Conservation (phyloP, 2,888 invertebrate genomes). For the Drosophila pseudotalamancana region DNA sequence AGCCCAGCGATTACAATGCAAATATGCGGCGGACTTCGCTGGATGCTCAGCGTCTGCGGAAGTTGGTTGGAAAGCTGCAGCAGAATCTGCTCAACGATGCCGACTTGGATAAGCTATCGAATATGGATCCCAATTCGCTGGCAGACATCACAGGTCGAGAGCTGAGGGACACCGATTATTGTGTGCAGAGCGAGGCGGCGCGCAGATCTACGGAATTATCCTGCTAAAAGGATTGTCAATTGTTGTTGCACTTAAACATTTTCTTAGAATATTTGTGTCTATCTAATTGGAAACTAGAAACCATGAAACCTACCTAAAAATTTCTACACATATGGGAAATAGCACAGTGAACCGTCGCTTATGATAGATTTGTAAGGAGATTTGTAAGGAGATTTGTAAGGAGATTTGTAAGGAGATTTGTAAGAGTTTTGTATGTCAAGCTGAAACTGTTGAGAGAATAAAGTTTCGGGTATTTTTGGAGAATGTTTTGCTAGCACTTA, state of each 20-base stretch:
- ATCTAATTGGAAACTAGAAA: conserved; percentile 4
- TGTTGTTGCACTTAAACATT: neutral
- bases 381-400: conserved; percentile 73
- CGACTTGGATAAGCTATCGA: conserved; percentile 92
- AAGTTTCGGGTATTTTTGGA: conserved; percentile 64
- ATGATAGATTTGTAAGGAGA: conserved; percentile 69
- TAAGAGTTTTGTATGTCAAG: conserved; percentile 62
- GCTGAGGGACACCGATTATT: conserved; percentile 86
- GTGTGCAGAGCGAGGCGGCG: conserved; percentile 91
- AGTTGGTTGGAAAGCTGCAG: conserved; percentile 89
- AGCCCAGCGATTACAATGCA: conserved; percentile 72
- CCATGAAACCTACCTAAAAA: conserved; percentile 36
- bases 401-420: conserved; percentile 70
- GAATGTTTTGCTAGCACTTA: conserved; percentile 62
- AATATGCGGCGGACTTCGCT: conserved; percentile 63
- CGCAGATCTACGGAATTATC: conserved; percentile 92
- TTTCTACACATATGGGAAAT: conserved; percentile 6
- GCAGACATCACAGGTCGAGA: conserved; percentile 89
- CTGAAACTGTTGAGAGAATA: conserved; percentile 25
- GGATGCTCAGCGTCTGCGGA: conserved; percentile 86
- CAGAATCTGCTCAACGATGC: conserved; percentile 92
- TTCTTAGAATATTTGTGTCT: conserved; percentile 14
- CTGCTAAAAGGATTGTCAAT: conserved; percentile 81
- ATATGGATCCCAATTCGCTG: conserved; percentile 94
- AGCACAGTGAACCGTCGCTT: conserved; percentile 64